Base-by-base conservation (phyloP, 92 coral and sea anemone genomes). In the Paragorgia papillata region DNA sequence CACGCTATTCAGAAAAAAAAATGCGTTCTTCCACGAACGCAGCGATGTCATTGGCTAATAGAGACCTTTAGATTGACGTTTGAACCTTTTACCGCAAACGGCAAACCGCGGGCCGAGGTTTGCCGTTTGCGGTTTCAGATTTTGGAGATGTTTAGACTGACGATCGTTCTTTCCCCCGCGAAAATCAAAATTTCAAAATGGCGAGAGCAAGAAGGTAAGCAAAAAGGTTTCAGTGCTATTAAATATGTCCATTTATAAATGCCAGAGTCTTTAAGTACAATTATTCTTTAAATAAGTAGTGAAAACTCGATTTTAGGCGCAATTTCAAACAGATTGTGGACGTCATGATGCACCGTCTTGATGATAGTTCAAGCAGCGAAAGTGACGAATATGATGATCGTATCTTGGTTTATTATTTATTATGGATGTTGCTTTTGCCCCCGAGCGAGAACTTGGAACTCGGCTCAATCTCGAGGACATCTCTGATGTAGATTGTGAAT, bases 71-170 rank as follows among this genome's bases (percentile, higher is more conserved):
- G n/a, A n/a, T 51, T 51, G n/a, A 51, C 58, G 58, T 51, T 51
- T 17, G 17, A 17, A 17, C 31, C 75, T 76, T 69, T 69, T 25
- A 17, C 87, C 62, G 55, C 83, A 57, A 69, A 77, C 85, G 48
- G 19, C 88, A 67, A 74, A 73, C 91, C 53, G 85, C 85, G 50
- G 85, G 71, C 76, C 66, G 83, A 63, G 55, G 90, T 82, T 65
- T 18, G 87, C 34, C 87, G 85, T 78, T 88, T 68, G 84, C 81
- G 73, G 92, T 88, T 55, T 41, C 84, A 51, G 77, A 86, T 82
- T 66, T 32, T n/a, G n/a, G 18, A 69, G 14, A 57, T 24, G 43
- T 69, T 84, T 32, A n/a, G n/a, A n/a, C n/a, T n/a, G n/a, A n/a
- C n/a, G n/a, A n/a, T 26, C 30, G 70, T 30, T 37, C 33, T 26